Evolutionary conservation across 2,113 vertebrate species (phyloP).

Genomic region (Halcyon malimbica): DNA sequence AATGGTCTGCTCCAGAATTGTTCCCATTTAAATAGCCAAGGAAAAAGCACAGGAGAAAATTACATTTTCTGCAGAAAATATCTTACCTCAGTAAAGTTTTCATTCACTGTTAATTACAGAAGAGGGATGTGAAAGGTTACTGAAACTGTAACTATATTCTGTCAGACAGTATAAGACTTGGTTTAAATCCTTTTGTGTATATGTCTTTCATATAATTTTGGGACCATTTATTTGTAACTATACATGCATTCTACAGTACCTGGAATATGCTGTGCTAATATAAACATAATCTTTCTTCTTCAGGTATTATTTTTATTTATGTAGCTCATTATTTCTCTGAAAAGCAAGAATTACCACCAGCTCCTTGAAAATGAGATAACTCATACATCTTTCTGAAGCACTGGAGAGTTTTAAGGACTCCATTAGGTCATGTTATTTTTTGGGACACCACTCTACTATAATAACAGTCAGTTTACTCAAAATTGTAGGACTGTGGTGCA

Average conservation of each 20-base stretch:
- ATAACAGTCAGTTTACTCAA: slow-evolving; percentile 31
- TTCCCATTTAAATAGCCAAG: neutral
- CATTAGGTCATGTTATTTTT: slow-evolving; percentile 26
- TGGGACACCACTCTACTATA: slow-evolving; percentile 5
- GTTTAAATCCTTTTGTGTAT: neutral
- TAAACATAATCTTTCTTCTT: neutral
- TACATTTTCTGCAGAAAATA: slow-evolving; percentile 17
- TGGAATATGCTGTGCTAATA: neutral
- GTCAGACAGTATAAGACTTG: neutral
- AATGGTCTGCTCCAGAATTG: neutral
- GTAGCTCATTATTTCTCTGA: neutral
- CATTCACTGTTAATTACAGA: slow-evolving; percentile 47
- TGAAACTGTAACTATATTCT: neutral
- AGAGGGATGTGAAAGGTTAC: neutral
- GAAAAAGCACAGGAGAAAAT: slow-evolving; percentile 19
- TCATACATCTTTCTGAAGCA: neutral
- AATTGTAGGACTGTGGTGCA: slow-evolving; percentile 38
- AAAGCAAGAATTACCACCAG: neutral
- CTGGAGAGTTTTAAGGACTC: slow-evolving; percentile 5
- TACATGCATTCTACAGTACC: neutral
- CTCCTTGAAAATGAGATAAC: neutral
- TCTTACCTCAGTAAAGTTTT: neutral
- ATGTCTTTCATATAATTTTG: neutral
- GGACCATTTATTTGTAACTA: neutral
- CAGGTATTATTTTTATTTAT: slow-evolving; percentile 4